A percentile compares a stretch with the other conserved stretches of the same genome.
Evolutionary conservation across 2,797 vertebrate species (phyloP).

Genomic region (Loriculus beryllinus): DNA sequence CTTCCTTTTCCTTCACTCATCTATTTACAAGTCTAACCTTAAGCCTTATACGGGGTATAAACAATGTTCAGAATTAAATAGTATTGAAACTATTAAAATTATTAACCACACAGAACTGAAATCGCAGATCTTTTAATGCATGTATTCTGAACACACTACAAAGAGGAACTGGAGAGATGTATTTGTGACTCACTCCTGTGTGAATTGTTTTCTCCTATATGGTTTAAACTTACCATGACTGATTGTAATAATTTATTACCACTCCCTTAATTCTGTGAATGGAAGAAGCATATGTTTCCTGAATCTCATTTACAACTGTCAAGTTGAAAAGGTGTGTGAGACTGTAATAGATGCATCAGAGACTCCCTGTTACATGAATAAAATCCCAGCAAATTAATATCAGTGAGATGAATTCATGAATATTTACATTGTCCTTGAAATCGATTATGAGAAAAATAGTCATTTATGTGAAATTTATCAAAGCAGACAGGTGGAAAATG

Average conservation of each 20-base stretch:
- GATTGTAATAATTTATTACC: constrained; percentile 1
- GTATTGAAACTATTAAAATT: not conserved
- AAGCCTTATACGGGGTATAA: not conserved
- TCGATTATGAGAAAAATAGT: constrained; percentile 27
- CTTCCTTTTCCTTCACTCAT: not conserved
- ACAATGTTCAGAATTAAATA: not conserved
- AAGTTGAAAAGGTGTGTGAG: not conserved
- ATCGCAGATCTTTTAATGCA: not conserved
- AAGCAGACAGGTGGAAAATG: constrained; percentile 28
- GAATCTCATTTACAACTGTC: not conserved
- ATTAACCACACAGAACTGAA: not conserved
- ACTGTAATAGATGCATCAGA: constrained; percentile 24
- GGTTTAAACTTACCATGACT: not conserved
- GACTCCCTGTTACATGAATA: not conserved
- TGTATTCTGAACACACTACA: not conserved
- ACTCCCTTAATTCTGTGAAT: not conserved
- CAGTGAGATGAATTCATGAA: constrained; percentile 16
- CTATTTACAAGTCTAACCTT: not conserved
- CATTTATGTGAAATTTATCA: constrained; percentile 41
- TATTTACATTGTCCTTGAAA: constrained; percentile 53
- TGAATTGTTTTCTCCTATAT: not conserved
- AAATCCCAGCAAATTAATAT: constrained; percentile 43
- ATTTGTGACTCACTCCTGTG: not conserved
- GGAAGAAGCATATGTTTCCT: constrained; percentile 1
- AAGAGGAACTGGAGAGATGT: not conserved